phyloP scores from a whole-genome alignment of 2,888 invertebrate genomes.

The Folsomia candida region DNA sequence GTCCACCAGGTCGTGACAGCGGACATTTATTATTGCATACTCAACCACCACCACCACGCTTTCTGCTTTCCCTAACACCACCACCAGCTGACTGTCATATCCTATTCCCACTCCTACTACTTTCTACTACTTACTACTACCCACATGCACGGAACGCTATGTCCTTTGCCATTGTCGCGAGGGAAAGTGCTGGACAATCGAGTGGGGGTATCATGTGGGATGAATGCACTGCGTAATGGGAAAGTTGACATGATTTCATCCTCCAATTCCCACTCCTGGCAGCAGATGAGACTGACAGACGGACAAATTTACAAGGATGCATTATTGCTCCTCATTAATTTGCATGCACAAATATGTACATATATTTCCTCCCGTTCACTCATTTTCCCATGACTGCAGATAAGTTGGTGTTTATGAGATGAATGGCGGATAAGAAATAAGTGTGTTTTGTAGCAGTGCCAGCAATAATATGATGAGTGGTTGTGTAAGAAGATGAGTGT shows the following conservation, averaged over 20 bases:
- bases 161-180: too few species aligned
- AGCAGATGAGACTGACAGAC: slow-evolving; percentile 3
- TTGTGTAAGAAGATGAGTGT: not conserved
- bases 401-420: not conserved
- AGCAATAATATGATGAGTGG: not conserved
- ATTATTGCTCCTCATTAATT: slow-evolving; percentile 1
- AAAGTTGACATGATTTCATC: not conserved
- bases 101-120: too few species aligned
- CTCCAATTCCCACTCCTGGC: not conserved
- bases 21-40: slow-evolving; percentile 4
- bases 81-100: not conserved
- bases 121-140: too few species aligned
- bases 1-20: not conserved
- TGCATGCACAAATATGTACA: not conserved
- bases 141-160: too few species aligned
- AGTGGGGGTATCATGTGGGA: not conserved
- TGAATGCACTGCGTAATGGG: not conserved
- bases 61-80: not conserved
- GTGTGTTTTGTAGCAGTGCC: not conserved
- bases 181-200: too few species aligned
- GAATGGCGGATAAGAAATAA: not conserved
- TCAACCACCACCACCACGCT: not conserved
- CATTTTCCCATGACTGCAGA: not conserved
- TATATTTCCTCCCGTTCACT: not conserved
- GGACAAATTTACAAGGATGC: not conserved